Evolutionary conservation across 2,797 vertebrate genomes (phyloP).

Genomic region (Enteromius trimaculatus): DNA sequence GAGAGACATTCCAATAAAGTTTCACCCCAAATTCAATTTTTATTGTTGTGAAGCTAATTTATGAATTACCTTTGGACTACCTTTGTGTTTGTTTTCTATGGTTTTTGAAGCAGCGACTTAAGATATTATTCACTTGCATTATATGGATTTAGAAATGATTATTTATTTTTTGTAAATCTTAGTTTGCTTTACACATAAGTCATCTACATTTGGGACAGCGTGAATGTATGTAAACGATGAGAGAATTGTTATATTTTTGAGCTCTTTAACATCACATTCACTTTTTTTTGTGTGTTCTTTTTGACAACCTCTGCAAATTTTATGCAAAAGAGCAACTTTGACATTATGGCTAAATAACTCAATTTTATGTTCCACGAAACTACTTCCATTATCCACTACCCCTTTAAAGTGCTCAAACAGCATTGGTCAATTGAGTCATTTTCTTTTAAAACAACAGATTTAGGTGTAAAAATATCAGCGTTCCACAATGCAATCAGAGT

Average conservation of each 20-base stretch:
- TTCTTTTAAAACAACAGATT: conserved; percentile 17
- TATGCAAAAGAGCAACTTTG: background rate
- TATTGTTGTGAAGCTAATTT: background rate
- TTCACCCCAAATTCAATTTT: background rate
- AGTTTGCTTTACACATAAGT: background rate
- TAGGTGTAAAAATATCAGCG: background rate
- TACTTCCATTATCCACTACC: background rate
- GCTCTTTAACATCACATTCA: background rate
- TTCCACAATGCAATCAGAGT: conserved; percentile 14
- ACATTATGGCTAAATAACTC: background rate
- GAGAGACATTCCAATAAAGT: background rate
- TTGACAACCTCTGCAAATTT: background rate
- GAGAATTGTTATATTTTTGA: background rate
- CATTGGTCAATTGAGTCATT: background rate
- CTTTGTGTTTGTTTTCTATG: background rate
- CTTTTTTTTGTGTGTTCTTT: background rate
- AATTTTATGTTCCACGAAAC: background rate
- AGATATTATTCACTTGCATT: background rate
- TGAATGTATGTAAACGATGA: background rate
- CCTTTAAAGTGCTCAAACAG: background rate
- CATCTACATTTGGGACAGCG: background rate
- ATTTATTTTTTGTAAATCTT: background rate
- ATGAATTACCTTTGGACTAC: background rate
- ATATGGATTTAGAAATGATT: background rate
- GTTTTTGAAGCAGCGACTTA: background rate